Conservation (phyloP, 92 coral and sea anemone species). For the Porites divaricata region DNA sequence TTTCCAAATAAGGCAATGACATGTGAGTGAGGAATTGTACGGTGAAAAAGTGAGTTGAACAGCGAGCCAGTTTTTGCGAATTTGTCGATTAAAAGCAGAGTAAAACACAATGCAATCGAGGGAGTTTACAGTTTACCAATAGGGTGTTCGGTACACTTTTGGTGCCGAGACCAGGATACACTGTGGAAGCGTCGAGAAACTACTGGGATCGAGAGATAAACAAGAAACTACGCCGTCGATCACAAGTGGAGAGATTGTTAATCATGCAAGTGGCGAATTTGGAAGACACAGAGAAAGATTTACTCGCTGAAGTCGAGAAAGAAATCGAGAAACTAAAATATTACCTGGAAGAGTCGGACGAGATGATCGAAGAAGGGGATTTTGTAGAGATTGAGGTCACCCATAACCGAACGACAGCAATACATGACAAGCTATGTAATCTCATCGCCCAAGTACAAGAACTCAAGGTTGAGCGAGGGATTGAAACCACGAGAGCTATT, state of each 20-base stretch:
- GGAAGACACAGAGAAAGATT: slow-evolving; percentile 11
- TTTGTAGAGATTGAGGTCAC: slow-evolving; percentile 1
- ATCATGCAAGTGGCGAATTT: slow-evolving; percentile 1
- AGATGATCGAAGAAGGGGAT: slow-evolving; percentile 26
- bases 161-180: no score
- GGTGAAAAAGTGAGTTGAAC: no score
- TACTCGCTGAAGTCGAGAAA: slow-evolving; percentile 19
- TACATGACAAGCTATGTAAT: slow-evolving; percentile 1
- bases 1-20: no score
- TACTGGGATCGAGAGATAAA: no score
- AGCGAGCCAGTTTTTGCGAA: no score
- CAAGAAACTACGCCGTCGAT: background rate
- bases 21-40: no score
- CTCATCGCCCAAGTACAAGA: background rate
- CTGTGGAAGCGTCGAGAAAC: no score
- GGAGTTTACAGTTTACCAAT: no score
- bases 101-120: no score
- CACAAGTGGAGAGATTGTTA: slow-evolving; percentile 2
- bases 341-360: slow-evolving; percentile 34
- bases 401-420: slow-evolving; percentile 16
- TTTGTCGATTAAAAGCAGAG: no score
- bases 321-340: slow-evolving; percentile 31
- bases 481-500: no score
- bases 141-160: no score
- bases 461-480: background rate